Evolutionary conservation across 37 sponge, comb jelly and placozoan species (phyloP).

Genomic region (Axinella damicornis): DNA sequence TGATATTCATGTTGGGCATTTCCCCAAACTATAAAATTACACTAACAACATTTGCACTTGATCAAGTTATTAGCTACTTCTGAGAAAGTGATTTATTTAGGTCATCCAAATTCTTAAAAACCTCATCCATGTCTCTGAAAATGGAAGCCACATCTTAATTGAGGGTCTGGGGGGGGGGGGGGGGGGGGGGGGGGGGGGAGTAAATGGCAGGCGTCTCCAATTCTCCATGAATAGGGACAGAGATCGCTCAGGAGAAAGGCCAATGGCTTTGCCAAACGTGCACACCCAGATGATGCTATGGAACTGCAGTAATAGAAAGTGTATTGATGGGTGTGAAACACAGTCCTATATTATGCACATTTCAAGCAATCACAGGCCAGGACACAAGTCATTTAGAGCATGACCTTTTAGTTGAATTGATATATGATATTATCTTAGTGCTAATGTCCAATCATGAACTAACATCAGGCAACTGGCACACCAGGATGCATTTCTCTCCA

Average conservation of each 20-base stretch:
- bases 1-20: no score
- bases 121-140: neutral
- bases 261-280: conserved; percentile 17
- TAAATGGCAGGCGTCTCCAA: neutral
- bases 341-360: no score
- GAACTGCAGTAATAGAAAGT: neutral
- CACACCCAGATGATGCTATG: conserved; percentile 13
- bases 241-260: conserved; percentile 18
- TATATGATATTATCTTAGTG: no score
- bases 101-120: neutral
- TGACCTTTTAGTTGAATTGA: no score
- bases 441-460: no score
- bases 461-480: neutral
- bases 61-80: no score
- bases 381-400: no score
- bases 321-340: neutral
- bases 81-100: neutral
- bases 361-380: neutral
- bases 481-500: neutral
- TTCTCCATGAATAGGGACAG: conserved; percentile 15
- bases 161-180: neutral
- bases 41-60: no score
- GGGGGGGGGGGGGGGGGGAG: neutral
- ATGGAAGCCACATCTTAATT: neutral
- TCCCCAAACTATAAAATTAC: no score